A percentile compares a stretch with the other conserved stretches of the same genome.
Evolutionary conservation across 2,797 vertebrate genomes (phyloP).

Genomic region (Sciaenops ocellatus): DNA sequence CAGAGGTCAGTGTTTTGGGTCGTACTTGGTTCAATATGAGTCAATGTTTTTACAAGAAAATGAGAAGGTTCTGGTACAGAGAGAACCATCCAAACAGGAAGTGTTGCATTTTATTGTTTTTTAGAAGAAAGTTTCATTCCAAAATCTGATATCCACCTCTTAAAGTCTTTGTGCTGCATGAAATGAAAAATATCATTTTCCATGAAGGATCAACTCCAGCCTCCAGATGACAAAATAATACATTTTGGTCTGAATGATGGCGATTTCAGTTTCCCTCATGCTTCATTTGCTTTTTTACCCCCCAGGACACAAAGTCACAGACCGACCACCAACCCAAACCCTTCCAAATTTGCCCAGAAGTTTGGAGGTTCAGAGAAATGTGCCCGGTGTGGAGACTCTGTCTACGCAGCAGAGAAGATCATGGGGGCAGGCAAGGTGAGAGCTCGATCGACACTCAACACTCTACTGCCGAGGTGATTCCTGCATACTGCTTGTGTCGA

Average conservation of each 20-base stretch:
- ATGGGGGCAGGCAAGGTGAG: slow-evolving; percentile 96
- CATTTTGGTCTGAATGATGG: too few relatives aligned
- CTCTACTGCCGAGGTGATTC: background rate
- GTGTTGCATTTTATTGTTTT: background rate
- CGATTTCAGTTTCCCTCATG: background rate
- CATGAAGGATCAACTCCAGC: background rate
- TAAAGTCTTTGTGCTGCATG: background rate
- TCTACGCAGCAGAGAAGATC: slow-evolving; percentile 95
- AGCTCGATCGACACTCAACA: background rate
- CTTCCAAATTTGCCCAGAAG: slow-evolving; percentile 96
- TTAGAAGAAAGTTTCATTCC: background rate
- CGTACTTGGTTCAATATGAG: background rate
- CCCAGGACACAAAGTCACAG: slow-evolving; percentile 87
- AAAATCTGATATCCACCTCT: background rate
- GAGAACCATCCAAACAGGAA: background rate
- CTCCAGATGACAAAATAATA: background rate
- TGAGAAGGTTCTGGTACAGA: background rate
- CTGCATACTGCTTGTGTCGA: background rate
- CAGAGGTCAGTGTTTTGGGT: background rate
- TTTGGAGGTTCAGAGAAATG: slow-evolving; percentile 94
- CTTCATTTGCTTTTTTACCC: background rate
- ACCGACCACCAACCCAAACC: slow-evolving; percentile 92
- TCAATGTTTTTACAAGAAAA: slow-evolving; percentile 12
- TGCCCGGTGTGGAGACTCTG: slow-evolving; percentile 91
- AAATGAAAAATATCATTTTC: background rate